phyloP scores from a whole-genome alignment of 2,113 vertebrate species.

The Oplegnathus fasciatus region DNA sequence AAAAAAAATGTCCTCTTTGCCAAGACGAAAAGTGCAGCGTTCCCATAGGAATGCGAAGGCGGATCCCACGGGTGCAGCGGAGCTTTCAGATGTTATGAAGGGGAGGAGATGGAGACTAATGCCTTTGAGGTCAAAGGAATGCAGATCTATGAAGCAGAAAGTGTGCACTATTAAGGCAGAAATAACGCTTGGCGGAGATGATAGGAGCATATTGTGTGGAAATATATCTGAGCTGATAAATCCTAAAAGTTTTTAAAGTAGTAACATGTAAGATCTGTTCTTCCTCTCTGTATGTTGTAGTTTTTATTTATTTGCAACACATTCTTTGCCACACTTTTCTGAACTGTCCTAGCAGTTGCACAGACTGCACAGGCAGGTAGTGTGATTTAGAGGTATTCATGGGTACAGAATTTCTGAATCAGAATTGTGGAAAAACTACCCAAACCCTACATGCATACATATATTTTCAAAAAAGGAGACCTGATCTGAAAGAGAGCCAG shows the following conservation, averaged over 20 bases:
- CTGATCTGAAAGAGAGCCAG: not conserved
- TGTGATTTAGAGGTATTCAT: not conserved
- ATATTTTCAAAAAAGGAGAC: not conserved
- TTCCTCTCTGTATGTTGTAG: not conserved
- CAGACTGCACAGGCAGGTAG: not conserved
- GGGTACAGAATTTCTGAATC: not conserved
- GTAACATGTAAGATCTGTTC: not conserved
- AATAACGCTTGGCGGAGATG: not conserved
- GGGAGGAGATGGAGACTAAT: conserved; percentile 62
- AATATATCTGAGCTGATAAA: not conserved
- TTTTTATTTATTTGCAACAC: not conserved
- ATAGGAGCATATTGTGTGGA: conserved; percentile 2
- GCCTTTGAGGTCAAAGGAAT: conserved; percentile 46
- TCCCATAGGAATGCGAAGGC: conserved; percentile 16
- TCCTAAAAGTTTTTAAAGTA: conserved; percentile 1
- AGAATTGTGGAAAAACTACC: not conserved
- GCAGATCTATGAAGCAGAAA: conserved; percentile 43
- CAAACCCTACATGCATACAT: not conserved
- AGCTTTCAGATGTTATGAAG: conserved; percentile 42
- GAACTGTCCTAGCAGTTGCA: not conserved
- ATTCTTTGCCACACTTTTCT: not conserved
- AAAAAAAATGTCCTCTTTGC: not conserved
- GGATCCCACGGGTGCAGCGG: conserved; percentile 45
- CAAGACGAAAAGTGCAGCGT: conserved; percentile 9
- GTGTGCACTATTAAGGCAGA: conserved; percentile 29